These are phyloP conservation scores for Manacus vitellinus DNA, from an alignment of 2,113 vertebrate species.

Conservation along the genomic window DNA sequence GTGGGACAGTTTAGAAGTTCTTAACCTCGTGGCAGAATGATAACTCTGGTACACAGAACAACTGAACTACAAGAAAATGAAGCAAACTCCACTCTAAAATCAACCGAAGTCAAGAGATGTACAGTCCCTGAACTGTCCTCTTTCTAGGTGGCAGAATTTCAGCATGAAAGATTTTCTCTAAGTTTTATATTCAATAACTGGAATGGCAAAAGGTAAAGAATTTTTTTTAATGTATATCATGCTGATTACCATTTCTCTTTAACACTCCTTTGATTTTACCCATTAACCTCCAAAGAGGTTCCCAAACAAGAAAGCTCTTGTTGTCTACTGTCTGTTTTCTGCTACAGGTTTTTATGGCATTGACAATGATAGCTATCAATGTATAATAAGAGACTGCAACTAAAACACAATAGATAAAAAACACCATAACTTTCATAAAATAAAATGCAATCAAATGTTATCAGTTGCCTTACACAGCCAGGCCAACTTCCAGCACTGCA, in stretches of 20 bases:
- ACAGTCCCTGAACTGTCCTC: neutral
- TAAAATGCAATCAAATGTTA: neutral
- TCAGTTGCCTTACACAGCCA: neutral
- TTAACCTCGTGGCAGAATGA: neutral
- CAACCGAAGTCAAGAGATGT: neutral
- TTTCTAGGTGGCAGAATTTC: neutral
- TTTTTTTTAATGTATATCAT: neutral
- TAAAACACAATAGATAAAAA: neutral
- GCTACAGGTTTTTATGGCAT: neutral
- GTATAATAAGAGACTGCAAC: neutral
- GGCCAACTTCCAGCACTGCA: neutral
- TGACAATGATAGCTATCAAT: neutral
- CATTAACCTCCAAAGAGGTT: neutral
- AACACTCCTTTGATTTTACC: neutral
- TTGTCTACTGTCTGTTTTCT: neutral
- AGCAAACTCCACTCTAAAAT: neutral
- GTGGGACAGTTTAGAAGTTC: neutral
- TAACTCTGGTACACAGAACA: neutral
- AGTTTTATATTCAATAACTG: neutral
- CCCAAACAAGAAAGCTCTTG: neutral
- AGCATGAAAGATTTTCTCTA: neutral
- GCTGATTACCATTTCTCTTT: neutral
- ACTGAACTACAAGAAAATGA: neutral
- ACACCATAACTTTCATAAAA: neutral
- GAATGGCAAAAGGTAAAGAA: neutral